Evolutionary conservation across 1,140 invertebrate genomes (phyloP).

Genomic region (Pseudomyrmex dendroicus): DNA sequence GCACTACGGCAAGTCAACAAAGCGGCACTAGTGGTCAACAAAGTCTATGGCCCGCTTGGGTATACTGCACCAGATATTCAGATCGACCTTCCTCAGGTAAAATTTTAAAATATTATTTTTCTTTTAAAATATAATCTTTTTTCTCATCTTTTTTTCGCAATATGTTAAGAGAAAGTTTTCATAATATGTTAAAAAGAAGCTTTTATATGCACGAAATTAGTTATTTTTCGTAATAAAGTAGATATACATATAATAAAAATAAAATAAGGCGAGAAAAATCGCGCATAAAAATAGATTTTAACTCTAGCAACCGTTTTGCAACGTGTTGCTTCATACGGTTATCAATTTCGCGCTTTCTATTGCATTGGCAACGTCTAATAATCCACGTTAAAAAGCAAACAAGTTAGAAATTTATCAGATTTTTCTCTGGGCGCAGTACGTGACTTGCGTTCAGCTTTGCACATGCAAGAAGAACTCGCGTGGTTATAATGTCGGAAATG

Average conservation of each 20-base stretch:
- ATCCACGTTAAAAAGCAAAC: constrained; percentile 45
- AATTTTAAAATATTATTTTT: constrained; percentile 64
- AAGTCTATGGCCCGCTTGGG: constrained; percentile 96
- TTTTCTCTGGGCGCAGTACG: constrained; percentile 43
- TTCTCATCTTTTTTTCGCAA: too few relatives aligned
- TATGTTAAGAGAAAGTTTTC: background rate
- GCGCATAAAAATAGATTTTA: background rate
- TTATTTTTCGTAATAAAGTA: too few relatives aligned
- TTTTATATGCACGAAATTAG: too few relatives aligned
- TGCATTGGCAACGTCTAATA: constrained; percentile 8
- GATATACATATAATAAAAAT: too few relatives aligned
- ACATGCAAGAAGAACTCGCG: constrained; percentile 54
- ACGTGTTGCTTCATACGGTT: background rate
- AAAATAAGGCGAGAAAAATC: too few relatives aligned
- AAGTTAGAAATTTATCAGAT: constrained; percentile 50
- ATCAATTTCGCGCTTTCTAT: constrained; percentile 21
- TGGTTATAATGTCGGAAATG: constrained; percentile 47
- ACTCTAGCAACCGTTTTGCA: background rate
- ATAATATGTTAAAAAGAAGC: background rate
- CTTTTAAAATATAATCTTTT: constrained; percentile 16
- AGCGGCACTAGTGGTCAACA: constrained; percentile 68
- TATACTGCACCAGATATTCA: constrained; percentile 98
- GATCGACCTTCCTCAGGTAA: constrained; percentile 98
- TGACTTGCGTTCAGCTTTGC: constrained; percentile 48
- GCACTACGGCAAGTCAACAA: constrained; percentile 27